These are phyloP conservation scores for Alectoris magna DNA, from an alignment of 2,797 vertebrate genomes.

Conservation along the genomic window DNA sequence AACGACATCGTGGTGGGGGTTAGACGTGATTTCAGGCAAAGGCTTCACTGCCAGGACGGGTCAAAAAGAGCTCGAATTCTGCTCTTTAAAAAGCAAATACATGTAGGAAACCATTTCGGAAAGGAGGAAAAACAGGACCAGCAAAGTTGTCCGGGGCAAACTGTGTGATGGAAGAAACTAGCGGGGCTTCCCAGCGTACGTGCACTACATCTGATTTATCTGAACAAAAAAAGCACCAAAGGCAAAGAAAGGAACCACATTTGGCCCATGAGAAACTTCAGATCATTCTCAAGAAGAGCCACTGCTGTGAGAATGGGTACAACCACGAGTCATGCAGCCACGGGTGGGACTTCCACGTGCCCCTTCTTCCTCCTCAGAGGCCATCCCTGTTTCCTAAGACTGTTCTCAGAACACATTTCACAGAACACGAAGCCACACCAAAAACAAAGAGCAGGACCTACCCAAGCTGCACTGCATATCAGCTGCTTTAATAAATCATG, in stretches of 20 bases:
- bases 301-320: background rate
- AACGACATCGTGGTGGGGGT: background rate
- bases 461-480: background rate
- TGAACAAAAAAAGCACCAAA: background rate
- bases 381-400: background rate
- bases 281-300: background rate
- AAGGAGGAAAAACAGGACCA: background rate
- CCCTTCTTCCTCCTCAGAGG: background rate
- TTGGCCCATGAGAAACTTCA: fast-evolving
- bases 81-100: background rate
- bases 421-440: background rate
- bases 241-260: background rate
- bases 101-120: background rate
- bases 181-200: background rate
- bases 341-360: background rate
- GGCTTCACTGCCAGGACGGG: background rate
- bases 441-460: background rate
- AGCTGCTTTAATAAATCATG: background rate
- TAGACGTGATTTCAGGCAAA: background rate
- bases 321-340: background rate
- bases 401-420: no score
- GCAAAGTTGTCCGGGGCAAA: background rate
- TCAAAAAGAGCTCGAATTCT: background rate
- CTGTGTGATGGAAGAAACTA: background rate
- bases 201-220: background rate